Conservation (phyloP, 2,113 vertebrate species). For the Xiphorhynchus elegans region DNA sequence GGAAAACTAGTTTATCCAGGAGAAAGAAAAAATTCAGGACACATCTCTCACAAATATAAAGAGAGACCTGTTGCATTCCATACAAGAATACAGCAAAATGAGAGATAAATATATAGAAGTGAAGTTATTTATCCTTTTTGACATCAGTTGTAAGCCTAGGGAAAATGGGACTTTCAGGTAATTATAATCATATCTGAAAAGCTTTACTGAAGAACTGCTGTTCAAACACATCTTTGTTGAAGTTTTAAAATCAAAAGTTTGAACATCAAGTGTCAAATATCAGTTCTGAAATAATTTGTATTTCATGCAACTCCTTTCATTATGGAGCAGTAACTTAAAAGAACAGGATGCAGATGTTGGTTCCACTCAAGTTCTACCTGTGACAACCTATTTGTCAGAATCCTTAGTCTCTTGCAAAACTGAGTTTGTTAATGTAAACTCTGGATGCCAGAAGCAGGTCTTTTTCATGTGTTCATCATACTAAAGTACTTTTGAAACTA, state of each 20-base stretch:
- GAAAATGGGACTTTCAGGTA: not conserved
- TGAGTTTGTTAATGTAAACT: not conserved
- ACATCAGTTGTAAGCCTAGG: not conserved
- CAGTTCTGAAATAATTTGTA: not conserved
- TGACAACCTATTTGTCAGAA: not conserved
- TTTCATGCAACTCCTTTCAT: not conserved
- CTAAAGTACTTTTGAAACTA: not conserved
- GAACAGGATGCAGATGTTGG: not conserved
- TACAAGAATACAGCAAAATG: not conserved
- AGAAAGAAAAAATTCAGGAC: not conserved
- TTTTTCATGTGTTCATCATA: not conserved
- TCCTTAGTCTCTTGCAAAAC: not conserved
- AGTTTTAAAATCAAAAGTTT: not conserved
- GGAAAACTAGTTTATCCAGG: not conserved
- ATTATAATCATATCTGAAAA: not conserved
- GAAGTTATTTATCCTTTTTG: not conserved
- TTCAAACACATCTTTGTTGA: not conserved
- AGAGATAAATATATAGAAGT: not conserved
- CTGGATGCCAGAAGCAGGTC: not conserved
- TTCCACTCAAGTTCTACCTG: not conserved
- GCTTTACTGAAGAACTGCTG: not conserved
- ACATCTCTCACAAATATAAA: not conserved
- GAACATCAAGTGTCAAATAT: not conserved
- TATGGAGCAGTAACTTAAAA: not conserved
- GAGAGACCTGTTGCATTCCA: not conserved